Percentiles rank a stretch among this genome's conserved stretches.
These are phyloP conservation scores for Anguilla megastoma DNA, from an alignment of 2,797 vertebrate species.

Conservation along the genomic window DNA sequence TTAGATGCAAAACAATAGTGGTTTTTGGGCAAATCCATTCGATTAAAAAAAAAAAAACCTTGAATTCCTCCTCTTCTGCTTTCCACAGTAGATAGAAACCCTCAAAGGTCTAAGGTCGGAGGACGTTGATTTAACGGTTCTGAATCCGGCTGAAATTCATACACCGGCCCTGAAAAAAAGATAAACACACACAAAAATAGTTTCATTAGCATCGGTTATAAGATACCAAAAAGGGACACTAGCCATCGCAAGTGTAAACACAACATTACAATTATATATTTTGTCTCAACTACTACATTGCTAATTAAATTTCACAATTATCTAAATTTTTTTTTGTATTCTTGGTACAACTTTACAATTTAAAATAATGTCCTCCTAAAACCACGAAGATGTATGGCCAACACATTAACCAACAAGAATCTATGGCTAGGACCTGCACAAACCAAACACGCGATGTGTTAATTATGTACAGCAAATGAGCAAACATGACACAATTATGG, in stretches of 20 bases:
- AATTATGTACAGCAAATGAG: constrained; percentile 12
- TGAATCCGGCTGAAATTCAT: constrained; percentile 88
- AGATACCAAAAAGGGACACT: constrained; percentile 14
- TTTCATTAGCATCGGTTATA: not conserved
- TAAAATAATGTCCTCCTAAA: not conserved
- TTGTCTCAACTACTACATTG: not conserved
- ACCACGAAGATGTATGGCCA: not conserved
- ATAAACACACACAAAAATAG: constrained; percentile 21
- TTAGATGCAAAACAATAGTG: constrained; percentile 44
- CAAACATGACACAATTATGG: constrained; percentile 1
- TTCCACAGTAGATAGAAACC: constrained; percentile 40
- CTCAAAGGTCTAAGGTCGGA: constrained; percentile 16
- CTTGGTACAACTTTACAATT: not conserved
- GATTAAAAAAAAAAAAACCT: constrained; percentile 37
- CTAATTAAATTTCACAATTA: not conserved
- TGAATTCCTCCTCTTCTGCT: constrained; percentile 30
- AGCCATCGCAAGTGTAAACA: not conserved
- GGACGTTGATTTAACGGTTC: constrained; percentile 63
- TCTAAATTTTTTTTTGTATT: not conserved
- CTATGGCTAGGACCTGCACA: not conserved
- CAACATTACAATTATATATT: not conserved
- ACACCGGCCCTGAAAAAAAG: constrained; percentile 83
- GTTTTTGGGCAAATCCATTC: constrained; percentile 42
- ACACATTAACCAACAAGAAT: not conserved
- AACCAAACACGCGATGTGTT: not conserved